phyloP scores from a whole-genome alignment of 2,797 vertebrate genomes.

The Hydrocynus forskahlii region DNA sequence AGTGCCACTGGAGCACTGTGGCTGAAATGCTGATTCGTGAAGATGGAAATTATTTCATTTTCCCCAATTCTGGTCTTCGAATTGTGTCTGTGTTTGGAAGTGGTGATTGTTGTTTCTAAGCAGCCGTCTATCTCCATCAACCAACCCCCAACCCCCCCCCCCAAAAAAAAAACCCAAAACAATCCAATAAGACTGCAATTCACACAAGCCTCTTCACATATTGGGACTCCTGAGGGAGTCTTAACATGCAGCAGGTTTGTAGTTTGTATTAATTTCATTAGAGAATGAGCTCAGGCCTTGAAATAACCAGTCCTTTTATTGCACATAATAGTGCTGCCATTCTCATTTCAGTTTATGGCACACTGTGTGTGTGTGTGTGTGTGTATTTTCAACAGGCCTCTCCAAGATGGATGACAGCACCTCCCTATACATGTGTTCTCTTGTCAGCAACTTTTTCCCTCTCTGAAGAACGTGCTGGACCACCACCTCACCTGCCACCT shows the following conservation, averaged over 20 bases:
- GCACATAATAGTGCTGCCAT: not conserved
- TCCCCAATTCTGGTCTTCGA: constrained; percentile 32
- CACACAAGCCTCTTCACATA: constrained; percentile 51
- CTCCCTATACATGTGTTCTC: constrained; percentile 56
- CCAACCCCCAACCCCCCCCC: too few relatives aligned
- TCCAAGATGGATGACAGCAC: constrained; percentile 38
- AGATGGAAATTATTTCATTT: constrained; percentile 26
- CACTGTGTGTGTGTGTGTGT: too few relatives aligned
- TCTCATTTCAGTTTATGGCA: not conserved
- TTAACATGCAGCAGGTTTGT: constrained; percentile 35
- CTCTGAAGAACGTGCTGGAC: constrained; percentile 52
- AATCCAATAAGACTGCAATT: constrained; percentile 49
- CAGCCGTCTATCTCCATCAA: constrained; percentile 53
- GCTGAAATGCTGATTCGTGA: not conserved
- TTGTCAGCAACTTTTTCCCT: constrained; percentile 53
- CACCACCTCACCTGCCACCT: constrained; percentile 56
- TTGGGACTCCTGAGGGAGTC: constrained; percentile 26
- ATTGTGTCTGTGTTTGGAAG: constrained; percentile 41
- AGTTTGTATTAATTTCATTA: constrained; percentile 30
- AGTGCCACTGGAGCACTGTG: not conserved
- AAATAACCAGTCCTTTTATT: constrained; percentile 36
- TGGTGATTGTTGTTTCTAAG: constrained; percentile 36
- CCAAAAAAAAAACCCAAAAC: not conserved
- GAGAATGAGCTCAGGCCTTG: constrained; percentile 24
- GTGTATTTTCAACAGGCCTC: not conserved